Percentiles rank a stretch among this genome's conserved stretches.
phyloP scores from a whole-genome alignment of 2,113 vertebrate species.

The Emydura subglobosa region DNA sequence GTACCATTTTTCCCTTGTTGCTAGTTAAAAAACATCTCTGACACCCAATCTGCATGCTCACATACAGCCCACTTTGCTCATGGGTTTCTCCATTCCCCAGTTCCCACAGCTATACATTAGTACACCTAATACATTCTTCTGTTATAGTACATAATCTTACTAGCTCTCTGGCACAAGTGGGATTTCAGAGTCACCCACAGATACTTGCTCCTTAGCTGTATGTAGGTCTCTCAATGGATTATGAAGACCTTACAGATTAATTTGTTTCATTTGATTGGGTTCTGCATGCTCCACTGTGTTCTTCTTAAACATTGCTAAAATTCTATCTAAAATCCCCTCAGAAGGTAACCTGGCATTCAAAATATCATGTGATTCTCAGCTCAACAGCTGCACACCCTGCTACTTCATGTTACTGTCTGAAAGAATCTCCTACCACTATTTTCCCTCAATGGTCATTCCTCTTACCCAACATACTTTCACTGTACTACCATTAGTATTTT shows the following conservation, averaged over 20 bases:
- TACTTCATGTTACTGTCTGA: constrained; percentile 67
- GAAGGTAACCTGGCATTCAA: constrained; percentile 52
- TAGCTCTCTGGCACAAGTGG: not conserved
- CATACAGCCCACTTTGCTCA: not conserved
- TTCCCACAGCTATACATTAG: not conserved
- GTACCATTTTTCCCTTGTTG: not conserved
- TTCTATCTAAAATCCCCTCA: constrained; percentile 35
- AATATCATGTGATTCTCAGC: constrained; percentile 41
- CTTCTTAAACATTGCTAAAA: constrained; percentile 55
- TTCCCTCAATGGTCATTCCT: constrained; percentile 31
- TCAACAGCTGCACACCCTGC: constrained; percentile 62
- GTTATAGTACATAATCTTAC: constrained; percentile 32
- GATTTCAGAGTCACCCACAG: constrained; percentile 42
- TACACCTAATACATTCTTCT: constrained; percentile 4
- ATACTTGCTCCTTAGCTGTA: constrained; percentile 42
- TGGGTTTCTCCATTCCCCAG: not conserved
- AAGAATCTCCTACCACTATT: constrained; percentile 54
- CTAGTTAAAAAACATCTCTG: not conserved
- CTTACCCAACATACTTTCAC: constrained; percentile 15
- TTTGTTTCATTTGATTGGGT: constrained; percentile 71
- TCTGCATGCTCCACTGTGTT: constrained; percentile 62
- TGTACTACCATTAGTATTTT: constrained; percentile 42
- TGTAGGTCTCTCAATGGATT: constrained; percentile 57
- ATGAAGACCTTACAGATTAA: constrained; percentile 63
- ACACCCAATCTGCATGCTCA: not conserved